Percentiles rank a stretch among this genome's conserved stretches.
Evolutionary conservation across 2,113 vertebrate species (phyloP).

Genomic region (Pachypanchax playfairii): DNA sequence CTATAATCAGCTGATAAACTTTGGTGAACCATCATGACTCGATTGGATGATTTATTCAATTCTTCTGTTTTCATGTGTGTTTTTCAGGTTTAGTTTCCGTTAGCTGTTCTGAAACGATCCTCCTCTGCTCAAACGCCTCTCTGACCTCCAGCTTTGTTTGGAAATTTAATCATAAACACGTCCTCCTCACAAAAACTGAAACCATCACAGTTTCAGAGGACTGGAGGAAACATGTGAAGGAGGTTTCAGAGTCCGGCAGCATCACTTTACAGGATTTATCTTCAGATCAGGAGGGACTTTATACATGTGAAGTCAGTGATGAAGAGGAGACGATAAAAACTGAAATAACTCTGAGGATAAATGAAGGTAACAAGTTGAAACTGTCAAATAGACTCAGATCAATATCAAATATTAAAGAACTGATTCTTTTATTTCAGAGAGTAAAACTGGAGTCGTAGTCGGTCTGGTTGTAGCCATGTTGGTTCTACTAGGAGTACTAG

Average conservation of each 20-base stretch:
- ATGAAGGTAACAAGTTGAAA: not conserved
- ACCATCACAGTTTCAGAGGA: not conserved
- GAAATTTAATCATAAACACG: slow-evolving; percentile 30
- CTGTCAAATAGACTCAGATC: too few species aligned
- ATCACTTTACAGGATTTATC: slow-evolving; percentile 31
- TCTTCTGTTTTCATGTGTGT: not conserved
- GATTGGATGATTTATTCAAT: too few species aligned
- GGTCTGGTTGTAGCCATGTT: too few species aligned
- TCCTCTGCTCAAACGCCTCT: slow-evolving; percentile 3
- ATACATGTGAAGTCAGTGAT: slow-evolving; percentile 45
- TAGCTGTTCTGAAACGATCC: not conserved
- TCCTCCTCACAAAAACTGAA: not conserved
- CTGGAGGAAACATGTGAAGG: slow-evolving; percentile 44
- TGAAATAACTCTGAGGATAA: not conserved
- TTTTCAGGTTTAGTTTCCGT: slow-evolving; percentile 30
- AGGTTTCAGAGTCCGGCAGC: not conserved
- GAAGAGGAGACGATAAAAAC: not conserved
- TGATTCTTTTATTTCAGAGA: too few species aligned
- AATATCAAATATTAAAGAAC: too few species aligned
- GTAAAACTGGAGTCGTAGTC: too few species aligned
- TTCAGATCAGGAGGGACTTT: slow-evolving; percentile 12
- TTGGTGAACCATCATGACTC: too few species aligned
- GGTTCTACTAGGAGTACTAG: too few species aligned
- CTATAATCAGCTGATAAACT: too few species aligned
- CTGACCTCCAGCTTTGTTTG: slow-evolving; percentile 1